A percentile compares a stretch with the other conserved stretches of the same genome.
Conservation (phyloP, 2,888 invertebrate genomes). For the Thumatha senex region DNA sequence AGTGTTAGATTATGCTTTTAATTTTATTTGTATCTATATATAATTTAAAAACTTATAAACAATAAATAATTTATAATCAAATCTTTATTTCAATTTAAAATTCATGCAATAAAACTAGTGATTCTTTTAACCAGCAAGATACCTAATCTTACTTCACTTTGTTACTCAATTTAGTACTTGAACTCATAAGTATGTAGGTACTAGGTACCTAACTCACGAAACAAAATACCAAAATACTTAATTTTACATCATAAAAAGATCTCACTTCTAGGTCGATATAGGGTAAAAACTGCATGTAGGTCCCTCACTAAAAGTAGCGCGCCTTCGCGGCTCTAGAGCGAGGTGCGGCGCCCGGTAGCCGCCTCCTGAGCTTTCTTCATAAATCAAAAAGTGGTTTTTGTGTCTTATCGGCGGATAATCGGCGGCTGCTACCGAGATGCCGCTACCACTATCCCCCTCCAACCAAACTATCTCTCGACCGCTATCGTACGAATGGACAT, state of each 20-base stretch:
- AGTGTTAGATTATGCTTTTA: too few species aligned
- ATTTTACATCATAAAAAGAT: too few species aligned
- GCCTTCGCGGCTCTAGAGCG: conserved; percentile 36
- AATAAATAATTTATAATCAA: too few species aligned
- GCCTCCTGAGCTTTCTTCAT: conserved; percentile 75
- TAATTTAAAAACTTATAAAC: too few species aligned
- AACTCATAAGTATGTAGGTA: too few species aligned
- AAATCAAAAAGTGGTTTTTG: conserved; percentile 82
- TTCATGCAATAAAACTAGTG: too few species aligned
- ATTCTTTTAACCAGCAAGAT: too few species aligned
- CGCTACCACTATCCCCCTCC: conserved; percentile 37
- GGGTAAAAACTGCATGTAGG: background rate
- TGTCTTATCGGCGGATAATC: conserved; percentile 79
- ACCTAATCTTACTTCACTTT: background rate
- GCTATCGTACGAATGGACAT: conserved; percentile 55
- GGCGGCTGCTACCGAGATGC: conserved; percentile 72
- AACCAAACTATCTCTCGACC: conserved; percentile 30
- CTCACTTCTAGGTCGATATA: too few species aligned
- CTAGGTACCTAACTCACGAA: too few species aligned
- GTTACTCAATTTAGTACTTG: background rate
- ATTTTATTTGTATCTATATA: too few species aligned
- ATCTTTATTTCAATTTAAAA: too few species aligned
- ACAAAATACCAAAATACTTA: too few species aligned
- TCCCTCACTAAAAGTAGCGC: conserved; percentile 54
- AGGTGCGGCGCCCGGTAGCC: conserved; percentile 75